Evolutionary conservation across 2,797 vertebrate genomes (phyloP).

Genomic region (Amniataba percoides): DNA sequence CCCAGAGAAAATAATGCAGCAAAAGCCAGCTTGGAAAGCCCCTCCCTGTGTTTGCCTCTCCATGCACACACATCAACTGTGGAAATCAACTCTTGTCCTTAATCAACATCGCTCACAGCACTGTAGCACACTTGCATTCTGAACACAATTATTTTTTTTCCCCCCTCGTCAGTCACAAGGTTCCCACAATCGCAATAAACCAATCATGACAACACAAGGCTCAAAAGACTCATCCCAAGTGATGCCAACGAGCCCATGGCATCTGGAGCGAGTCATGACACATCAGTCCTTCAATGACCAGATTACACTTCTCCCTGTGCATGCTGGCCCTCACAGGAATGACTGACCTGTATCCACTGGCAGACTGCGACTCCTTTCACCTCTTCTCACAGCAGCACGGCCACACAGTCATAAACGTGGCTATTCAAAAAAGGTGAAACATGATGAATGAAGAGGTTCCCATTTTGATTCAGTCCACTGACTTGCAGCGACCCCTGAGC

Average conservation of each 20-base stretch:
- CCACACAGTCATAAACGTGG: slow-evolving; percentile 70
- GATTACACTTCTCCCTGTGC: slow-evolving; percentile 37
- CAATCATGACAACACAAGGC: slow-evolving; percentile 56
- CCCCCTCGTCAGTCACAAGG: slow-evolving; percentile 55
- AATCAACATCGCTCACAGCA: slow-evolving; percentile 58
- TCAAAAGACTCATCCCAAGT: slow-evolving; percentile 55
- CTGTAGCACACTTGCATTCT: slow-evolving; percentile 39
- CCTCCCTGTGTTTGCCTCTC: slow-evolving; percentile 78
- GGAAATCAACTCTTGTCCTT: slow-evolving; percentile 69
- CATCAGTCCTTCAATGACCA: slow-evolving; percentile 70
- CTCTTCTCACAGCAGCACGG: slow-evolving; percentile 72
- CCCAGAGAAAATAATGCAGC: slow-evolving; percentile 81
- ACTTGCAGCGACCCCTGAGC: slow-evolving; percentile 74
- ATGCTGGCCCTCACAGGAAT: slow-evolving; percentile 63
- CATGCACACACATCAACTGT: slow-evolving; percentile 60
- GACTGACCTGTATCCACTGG: slow-evolving; percentile 93
- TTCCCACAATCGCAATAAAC: slow-evolving; percentile 55
- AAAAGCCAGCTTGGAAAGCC: slow-evolving; percentile 77
- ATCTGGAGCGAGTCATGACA: slow-evolving; percentile 80
- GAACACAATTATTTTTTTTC: slow-evolving; percentile 29
- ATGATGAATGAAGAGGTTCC: slow-evolving; percentile 80
- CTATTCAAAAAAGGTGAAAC: slow-evolving; percentile 76
- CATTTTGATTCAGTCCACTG: slow-evolving; percentile 85
- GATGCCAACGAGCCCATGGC: slow-evolving; percentile 67
- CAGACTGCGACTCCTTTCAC: slow-evolving; percentile 88